Evolutionary conservation across 2,888 invertebrate species (phyloP).

Genomic region (Taenaris catops): DNA sequence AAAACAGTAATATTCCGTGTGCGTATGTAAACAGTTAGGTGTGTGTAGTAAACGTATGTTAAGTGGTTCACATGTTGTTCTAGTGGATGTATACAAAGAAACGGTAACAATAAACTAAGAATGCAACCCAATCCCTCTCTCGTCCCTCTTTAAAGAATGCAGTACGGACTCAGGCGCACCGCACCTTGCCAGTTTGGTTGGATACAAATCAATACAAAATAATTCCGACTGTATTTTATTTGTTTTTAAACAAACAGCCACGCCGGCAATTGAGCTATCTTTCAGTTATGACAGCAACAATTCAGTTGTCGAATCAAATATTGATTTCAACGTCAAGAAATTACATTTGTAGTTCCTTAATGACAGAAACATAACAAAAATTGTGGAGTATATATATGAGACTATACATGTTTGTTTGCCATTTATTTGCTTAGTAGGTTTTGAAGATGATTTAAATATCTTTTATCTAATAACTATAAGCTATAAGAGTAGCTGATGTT

Average conservation of each 20-base stretch:
- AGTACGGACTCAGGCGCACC: slow-evolving; percentile 55
- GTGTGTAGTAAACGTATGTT: slow-evolving; percentile 48
- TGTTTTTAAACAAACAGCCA: slow-evolving; percentile 19
- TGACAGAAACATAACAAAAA: no score
- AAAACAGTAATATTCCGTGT: slow-evolving; percentile 43
- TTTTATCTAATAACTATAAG: no score
- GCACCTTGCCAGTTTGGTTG: slow-evolving; percentile 47
- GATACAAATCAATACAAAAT: slow-evolving; percentile 29
- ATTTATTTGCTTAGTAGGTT: no score
- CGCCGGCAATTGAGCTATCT: no score
- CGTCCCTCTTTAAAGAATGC: slow-evolving; percentile 73
- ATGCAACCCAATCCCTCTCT: slow-evolving; percentile 68
- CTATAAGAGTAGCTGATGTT: no score
- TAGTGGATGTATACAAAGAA: slow-evolving; percentile 33
- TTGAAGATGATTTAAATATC: no score
- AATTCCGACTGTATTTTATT: slow-evolving; percentile 19
- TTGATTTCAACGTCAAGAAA: no score
- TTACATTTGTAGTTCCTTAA: no score
- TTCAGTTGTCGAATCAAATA: no score
- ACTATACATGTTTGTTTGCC: no score
- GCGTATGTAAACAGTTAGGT: slow-evolving; percentile 42
- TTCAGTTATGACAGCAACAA: no score
- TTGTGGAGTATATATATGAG: no score
- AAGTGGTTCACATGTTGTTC: slow-evolving; percentile 21
- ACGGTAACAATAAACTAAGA: slow-evolving; percentile 69